Percentiles rank a stretch among this genome's conserved stretches.
Evolutionary conservation across 2,797 vertebrate species (phyloP).

Genomic region (Danionella dracula): DNA sequence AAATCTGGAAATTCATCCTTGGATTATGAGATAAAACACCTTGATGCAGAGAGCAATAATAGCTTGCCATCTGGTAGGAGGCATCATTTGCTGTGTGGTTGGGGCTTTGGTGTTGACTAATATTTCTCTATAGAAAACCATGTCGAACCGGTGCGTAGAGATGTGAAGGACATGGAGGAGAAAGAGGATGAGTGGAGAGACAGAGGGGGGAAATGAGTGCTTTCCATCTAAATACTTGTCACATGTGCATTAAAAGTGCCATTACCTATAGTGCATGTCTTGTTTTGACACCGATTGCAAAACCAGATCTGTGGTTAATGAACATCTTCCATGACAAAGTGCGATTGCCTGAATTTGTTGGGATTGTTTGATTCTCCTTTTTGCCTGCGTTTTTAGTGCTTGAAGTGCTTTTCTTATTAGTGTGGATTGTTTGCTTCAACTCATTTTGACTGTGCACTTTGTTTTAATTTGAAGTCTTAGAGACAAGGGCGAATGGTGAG

Average conservation of each 20-base stretch:
- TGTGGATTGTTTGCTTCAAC: constrained; percentile 14
- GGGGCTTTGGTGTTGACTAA: constrained; percentile 63
- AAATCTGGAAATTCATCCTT: constrained; percentile 61
- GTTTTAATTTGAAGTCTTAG: constrained; percentile 8
- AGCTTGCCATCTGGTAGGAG: constrained; percentile 73
- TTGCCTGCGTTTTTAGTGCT: constrained; percentile 55
- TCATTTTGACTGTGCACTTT: constrained; percentile 6
- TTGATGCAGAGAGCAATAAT: constrained; percentile 70
- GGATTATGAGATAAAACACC: constrained; percentile 74
- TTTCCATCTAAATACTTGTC: constrained; percentile 57
- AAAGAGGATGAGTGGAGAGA: neutral
- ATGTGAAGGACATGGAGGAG: constrained; percentile 64
- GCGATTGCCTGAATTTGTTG: constrained; percentile 57
- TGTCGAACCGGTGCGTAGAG: constrained; percentile 51
- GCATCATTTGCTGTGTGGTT: constrained; percentile 60
- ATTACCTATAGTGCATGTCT: constrained; percentile 67
- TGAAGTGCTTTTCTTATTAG: constrained; percentile 28
- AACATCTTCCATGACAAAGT: constrained; percentile 73
- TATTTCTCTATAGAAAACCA: constrained; percentile 61
- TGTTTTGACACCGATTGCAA: constrained; percentile 74
- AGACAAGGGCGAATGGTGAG: constrained; percentile 6
- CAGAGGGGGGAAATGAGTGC: constrained; percentile 13
- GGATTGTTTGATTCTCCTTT: constrained; percentile 68
- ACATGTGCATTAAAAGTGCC: constrained; percentile 60
- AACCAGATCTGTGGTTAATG: constrained; percentile 71